These are phyloP conservation scores for Vombatus ursinus DNA, from an alignment of 2,113 vertebrate genomes.

Conservation along the genomic window DNA sequence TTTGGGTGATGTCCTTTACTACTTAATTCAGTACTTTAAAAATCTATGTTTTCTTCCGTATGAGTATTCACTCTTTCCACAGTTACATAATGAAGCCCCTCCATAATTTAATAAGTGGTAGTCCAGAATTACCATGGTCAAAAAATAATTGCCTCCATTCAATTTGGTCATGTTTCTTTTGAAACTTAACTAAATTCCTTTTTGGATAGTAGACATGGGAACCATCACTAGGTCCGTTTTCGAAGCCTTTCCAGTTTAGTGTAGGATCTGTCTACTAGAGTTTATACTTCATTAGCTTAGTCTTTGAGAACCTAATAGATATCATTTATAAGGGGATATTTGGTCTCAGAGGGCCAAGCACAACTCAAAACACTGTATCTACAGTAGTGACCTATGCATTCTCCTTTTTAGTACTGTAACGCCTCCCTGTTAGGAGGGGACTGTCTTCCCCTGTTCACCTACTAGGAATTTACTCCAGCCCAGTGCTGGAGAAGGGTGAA, in stretches of 20 bases:
- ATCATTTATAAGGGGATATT: not conserved
- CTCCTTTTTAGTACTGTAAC: not conserved
- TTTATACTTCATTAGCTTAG: not conserved
- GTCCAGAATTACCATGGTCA: not conserved
- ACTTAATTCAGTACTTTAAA: not conserved
- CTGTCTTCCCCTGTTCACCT: constrained; percentile 10
- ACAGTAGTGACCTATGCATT: not conserved
- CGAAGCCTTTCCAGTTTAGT: not conserved
- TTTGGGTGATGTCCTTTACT: constrained; percentile 5
- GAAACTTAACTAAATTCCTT: not conserved
- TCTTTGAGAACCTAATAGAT: not conserved
- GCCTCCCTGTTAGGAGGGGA: not conserved
- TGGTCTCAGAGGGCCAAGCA: not conserved
- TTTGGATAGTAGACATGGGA: not conserved
- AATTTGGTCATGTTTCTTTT: not conserved
- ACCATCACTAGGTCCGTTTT: not conserved
- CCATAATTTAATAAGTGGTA: not conserved
- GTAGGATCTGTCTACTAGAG: not conserved
- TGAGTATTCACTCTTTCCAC: not conserved
- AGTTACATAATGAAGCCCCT: not conserved
- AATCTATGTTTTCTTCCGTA: not conserved
- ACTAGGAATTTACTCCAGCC: not conserved
- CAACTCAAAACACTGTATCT: not conserved
- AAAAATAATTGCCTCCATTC: not conserved
- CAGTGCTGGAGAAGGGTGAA: not conserved